These are phyloP conservation scores for Gobiocypris rarus DNA, from an alignment of 2,113 vertebrate genomes.

Conservation along the genomic window DNA sequence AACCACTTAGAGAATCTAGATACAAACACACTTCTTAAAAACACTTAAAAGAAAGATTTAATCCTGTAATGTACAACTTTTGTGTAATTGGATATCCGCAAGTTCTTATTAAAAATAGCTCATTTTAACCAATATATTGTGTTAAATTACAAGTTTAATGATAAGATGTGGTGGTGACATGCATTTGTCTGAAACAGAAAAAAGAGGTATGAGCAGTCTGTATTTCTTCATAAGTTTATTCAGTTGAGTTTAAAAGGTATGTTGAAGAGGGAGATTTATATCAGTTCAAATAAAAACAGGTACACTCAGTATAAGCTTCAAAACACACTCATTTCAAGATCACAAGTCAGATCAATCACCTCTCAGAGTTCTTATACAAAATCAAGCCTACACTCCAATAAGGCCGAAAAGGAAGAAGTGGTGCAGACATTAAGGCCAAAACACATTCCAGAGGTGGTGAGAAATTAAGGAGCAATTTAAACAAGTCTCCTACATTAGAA, in stretches of 20 bases:
- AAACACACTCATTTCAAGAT: slow-evolving; percentile 52
- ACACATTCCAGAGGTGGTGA: slow-evolving; percentile 52
- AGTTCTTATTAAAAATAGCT: neutral
- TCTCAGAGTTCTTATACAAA: slow-evolving; percentile 38
- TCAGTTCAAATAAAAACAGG: slow-evolving; percentile 50
- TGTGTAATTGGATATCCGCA: neutral
- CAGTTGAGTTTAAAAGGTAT: slow-evolving; percentile 48
- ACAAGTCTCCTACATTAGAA: slow-evolving; percentile 7
- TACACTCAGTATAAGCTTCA: slow-evolving; percentile 49
- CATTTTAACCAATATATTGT: too few relatives aligned
- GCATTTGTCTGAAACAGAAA: neutral
- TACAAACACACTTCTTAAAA: neutral
- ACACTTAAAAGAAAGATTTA: too few relatives aligned
- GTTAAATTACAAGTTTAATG: neutral
- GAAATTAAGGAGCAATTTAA: slow-evolving; percentile 8
- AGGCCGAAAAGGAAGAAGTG: slow-evolving; percentile 31
- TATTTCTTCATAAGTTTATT: slow-evolving; percentile 50
- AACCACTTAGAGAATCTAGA: neutral
- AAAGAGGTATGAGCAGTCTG: neutral
- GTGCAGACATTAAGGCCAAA: slow-evolving; percentile 54
- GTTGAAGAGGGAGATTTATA: slow-evolving; percentile 28
- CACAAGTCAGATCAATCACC: slow-evolving; percentile 45
- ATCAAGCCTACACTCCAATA: slow-evolving; percentile 27
- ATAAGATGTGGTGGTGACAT: neutral
- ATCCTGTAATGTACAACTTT: neutral